A percentile compares a stretch with the other conserved stretches of the same genome.
These are phyloP conservation scores for Orthonevra nobilis DNA, from an alignment of 2,888 invertebrate species.

Conservation along the genomic window DNA sequence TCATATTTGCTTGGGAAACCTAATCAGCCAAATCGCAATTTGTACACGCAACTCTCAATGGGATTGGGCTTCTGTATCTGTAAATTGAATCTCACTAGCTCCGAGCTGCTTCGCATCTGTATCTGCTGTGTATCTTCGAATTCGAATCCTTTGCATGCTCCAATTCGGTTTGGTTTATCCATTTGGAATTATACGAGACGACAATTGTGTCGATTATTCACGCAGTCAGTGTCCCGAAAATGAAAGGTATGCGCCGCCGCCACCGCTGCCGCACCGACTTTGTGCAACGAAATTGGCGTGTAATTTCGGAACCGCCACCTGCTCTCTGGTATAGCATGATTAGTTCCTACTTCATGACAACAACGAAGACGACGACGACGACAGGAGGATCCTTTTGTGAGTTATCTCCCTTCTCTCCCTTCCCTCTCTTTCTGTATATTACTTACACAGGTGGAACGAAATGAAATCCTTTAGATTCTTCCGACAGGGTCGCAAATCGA, in stretches of 20 bases:
- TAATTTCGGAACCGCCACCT: slow-evolving; percentile 66
- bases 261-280: too few relatives aligned
- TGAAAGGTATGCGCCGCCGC: slow-evolving; percentile 61
- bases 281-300: slow-evolving; percentile 61
- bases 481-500: slow-evolving; percentile 67
- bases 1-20: slow-evolving; percentile 44
- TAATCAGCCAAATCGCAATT: slow-evolving; percentile 66
- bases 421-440: slow-evolving; percentile 12
- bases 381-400: slow-evolving; percentile 54
- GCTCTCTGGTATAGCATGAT: slow-evolving; percentile 48
- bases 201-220: slow-evolving; percentile 53
- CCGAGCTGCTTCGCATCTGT: too few relatives aligned
- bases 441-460: slow-evolving; percentile 65
- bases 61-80: slow-evolving; percentile 49
- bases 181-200: slow-evolving; percentile 48
- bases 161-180: slow-evolving; percentile 68
- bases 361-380: slow-evolving; percentile 11
- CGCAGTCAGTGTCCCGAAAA: slow-evolving; percentile 35
- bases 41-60: slow-evolving; percentile 65
- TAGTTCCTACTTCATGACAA: slow-evolving; percentile 59
- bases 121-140: too few relatives aligned
- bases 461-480: slow-evolving; percentile 62
- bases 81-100: slow-evolving; percentile 9
- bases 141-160: slow-evolving; percentile 66
- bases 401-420: slow-evolving; percentile 41